Evolutionary conservation across 2,888 invertebrate genomes (phyloP).

Genomic region (Monopis laevigella): DNA sequence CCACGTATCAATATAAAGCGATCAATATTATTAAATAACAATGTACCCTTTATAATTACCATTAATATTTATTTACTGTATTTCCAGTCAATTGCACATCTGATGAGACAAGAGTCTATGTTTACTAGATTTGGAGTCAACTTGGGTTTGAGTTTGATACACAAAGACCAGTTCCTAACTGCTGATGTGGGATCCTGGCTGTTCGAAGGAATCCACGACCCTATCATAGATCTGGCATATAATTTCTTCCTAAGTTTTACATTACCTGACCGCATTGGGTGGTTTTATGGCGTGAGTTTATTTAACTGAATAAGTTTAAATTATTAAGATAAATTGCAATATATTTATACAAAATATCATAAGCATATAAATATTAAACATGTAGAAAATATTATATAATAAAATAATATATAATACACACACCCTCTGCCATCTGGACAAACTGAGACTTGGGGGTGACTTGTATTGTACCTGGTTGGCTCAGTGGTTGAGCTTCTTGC

Average conservation of each 20-base stretch:
- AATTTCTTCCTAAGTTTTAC: constrained; percentile 71
- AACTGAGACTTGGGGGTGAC: too few species aligned
- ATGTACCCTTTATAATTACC: too few species aligned
- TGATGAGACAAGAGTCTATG: constrained; percentile 52
- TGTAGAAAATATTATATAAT: too few species aligned
- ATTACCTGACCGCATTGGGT: constrained; percentile 83
- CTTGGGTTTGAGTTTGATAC: constrained; percentile 59
- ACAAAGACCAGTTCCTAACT: constrained; percentile 64
- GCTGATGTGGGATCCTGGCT: constrained; percentile 75
- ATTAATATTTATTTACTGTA: constrained; percentile 13
- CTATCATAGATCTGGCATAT: constrained; percentile 67
- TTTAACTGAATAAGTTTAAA: neutral
- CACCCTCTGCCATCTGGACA: too few species aligned
- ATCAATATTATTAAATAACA: too few species aligned
- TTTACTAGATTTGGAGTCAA: constrained; percentile 53
- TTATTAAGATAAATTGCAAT: neutral
- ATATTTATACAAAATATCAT: too few species aligned
- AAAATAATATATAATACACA: too few species aligned
- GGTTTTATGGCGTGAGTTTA: constrained; percentile 81
- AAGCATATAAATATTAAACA: too few species aligned
- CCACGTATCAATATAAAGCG: too few species aligned
- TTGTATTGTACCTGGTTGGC: too few species aligned
- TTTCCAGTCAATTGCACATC: constrained; percentile 72
- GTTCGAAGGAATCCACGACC: constrained; percentile 85
- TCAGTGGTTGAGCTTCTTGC: too few species aligned